Conservation (phyloP, 2,113 vertebrate species). For the Crocuta crocuta region DNA sequence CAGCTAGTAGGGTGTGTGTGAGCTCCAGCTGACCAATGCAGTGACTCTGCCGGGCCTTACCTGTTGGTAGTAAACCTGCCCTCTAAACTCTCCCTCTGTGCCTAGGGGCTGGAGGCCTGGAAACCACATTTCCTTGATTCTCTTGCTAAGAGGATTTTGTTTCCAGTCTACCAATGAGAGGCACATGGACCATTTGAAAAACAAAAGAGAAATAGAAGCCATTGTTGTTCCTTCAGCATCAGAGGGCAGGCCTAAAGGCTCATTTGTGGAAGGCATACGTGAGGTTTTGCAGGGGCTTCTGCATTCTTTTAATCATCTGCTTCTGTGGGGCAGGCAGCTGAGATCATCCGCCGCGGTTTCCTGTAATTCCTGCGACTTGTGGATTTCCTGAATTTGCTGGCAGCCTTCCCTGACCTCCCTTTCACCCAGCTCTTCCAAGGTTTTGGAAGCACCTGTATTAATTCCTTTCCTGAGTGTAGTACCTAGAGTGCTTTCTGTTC, state of each 20-base stretch:
- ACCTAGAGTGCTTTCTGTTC: not conserved
- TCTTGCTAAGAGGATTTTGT: not conserved
- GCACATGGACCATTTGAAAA: not conserved
- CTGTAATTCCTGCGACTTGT: slow-evolving; percentile 53
- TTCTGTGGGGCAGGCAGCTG: not conserved
- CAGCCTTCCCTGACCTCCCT: slow-evolving; percentile 51
- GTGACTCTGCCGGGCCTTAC: fast-evolving
- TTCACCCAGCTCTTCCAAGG: not conserved
- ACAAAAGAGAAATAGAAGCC: not conserved
- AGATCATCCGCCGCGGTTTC: slow-evolving; percentile 50
- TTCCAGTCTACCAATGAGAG: not conserved
- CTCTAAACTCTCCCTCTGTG: not conserved
- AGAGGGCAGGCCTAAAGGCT: not conserved
- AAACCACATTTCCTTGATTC: not conserved
- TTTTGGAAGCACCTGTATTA: slow-evolving; percentile 75
- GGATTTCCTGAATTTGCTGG: slow-evolving; percentile 63
- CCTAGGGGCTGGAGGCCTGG: not conserved
- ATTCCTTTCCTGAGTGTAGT: slow-evolving; percentile 24
- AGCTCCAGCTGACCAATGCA: too few species aligned
- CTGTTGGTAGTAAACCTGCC: not conserved
- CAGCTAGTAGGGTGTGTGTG: not conserved
- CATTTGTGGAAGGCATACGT: slow-evolving; percentile 34
- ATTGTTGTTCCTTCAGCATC: not conserved
- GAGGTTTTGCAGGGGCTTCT: slow-evolving; percentile 55
- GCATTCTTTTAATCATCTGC: slow-evolving; percentile 44